Percentiles rank a stretch among this genome's conserved stretches.
Evolutionary conservation across 2,113 vertebrate genomes (phyloP).

Genomic region (Callorhinus ursinus): DNA sequence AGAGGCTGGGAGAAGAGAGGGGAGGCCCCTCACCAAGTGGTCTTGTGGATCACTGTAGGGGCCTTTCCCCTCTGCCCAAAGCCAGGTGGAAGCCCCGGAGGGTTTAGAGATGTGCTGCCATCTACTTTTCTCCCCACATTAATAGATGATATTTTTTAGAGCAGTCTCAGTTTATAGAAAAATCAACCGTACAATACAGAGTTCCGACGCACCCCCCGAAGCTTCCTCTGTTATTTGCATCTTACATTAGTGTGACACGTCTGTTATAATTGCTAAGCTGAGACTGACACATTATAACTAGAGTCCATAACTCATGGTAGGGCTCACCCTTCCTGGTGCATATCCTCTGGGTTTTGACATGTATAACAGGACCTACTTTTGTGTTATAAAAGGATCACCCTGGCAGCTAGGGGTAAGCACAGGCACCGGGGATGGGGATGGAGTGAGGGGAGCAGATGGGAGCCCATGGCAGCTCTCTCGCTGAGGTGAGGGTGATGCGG

Average conservation of each 20-base stretch:
- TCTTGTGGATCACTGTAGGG: background rate
- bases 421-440: background rate
- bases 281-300: background rate
- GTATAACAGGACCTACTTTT: background rate
- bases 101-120: background rate
- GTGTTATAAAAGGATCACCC: background rate
- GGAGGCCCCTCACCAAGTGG: background rate
- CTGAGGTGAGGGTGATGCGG: background rate
- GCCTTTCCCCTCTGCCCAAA: background rate
- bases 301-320: background rate
- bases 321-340: background rate
- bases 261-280: background rate
- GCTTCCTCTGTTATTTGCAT: background rate
- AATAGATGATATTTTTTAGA: background rate
- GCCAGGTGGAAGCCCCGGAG: background rate
- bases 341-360: background rate
- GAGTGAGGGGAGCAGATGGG: background rate
- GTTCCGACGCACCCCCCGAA: background rate
- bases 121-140: background rate
- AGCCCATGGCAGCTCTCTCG: background rate
- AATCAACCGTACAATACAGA: background rate
- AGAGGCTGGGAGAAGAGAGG: background rate
- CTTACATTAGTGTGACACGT: background rate
- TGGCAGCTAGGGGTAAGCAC: background rate
- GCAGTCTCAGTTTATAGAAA: background rate